A percentile compares a stretch with the other conserved stretches of the same genome.
Conservation (phyloP, 2,888 invertebrate species). For the Diadegma fenestrale region DNA sequence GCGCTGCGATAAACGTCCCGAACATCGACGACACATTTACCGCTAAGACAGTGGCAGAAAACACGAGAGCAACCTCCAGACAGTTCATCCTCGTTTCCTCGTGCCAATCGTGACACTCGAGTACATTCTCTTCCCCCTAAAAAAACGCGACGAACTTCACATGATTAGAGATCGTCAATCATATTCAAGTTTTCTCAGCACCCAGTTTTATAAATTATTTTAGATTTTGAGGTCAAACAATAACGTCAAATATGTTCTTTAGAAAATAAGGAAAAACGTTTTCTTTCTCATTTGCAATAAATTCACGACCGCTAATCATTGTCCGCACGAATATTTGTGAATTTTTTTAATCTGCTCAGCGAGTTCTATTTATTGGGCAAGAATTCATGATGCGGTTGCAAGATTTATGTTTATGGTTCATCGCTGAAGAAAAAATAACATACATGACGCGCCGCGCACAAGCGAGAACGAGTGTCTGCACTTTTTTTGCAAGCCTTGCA, state of each 20-base stretch:
- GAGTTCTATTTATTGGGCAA: background rate
- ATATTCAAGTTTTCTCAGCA: background rate
- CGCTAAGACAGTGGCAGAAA: constrained; percentile 41
- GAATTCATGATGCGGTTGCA: background rate
- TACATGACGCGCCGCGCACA: constrained; percentile 14
- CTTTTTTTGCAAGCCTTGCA: constrained; percentile 35
- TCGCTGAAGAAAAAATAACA: background rate
- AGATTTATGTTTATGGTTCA: background rate
- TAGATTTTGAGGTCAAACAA: background rate
- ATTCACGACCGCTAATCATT: background rate
- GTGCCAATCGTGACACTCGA: constrained; percentile 54
- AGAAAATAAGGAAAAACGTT: background rate
- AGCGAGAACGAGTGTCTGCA: constrained; percentile 27
- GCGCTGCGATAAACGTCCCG: constrained; percentile 63
- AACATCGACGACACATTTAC: constrained; percentile 68
- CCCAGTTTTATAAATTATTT: background rate
- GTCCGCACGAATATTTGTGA: background rate
- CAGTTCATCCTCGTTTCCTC: constrained; percentile 61
- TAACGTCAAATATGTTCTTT: background rate
- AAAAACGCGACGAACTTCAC: constrained; percentile 14
- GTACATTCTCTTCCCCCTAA: constrained; percentile 26
- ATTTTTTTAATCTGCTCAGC: background rate
- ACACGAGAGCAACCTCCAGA: constrained; percentile 26
- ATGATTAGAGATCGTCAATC: constrained; percentile 39
- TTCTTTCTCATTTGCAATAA: background rate